Percentiles rank a stretch among this genome's conserved stretches.
Evolutionary conservation across 2,113 vertebrate genomes (phyloP).

Genomic region (Alligator sinensis): DNA sequence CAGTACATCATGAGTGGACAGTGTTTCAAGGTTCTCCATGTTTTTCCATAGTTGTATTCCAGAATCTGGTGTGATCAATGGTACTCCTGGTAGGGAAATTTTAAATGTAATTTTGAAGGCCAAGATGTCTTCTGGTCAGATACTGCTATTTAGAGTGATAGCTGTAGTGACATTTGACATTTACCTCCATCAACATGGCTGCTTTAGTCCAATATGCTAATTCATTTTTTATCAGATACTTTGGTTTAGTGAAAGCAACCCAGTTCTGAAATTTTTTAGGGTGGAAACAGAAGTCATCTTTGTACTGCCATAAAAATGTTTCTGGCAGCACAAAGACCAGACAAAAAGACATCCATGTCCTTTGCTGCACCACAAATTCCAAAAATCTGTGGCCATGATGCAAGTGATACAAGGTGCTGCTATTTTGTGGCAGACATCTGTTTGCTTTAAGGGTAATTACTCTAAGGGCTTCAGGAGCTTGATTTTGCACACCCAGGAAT

Average conservation of each 20-base stretch:
- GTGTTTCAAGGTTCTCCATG: not conserved
- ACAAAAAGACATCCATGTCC: too few species aligned
- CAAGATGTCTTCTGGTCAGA: not conserved
- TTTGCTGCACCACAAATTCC: too few species aligned
- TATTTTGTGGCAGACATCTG: too few species aligned
- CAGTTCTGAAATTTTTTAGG: too few species aligned
- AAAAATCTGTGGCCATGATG: too few species aligned
- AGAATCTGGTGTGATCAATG: not conserved
- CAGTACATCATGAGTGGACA: not conserved
- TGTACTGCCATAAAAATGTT: too few species aligned
- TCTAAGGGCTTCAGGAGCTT: too few species aligned
- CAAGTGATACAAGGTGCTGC: too few species aligned
- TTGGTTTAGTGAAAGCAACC: not conserved
- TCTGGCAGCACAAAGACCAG: too few species aligned
- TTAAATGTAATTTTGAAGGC: not conserved
- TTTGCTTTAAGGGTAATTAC: too few species aligned
- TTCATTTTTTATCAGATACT: not conserved
- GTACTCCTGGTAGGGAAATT: not conserved
- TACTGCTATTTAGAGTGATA: not conserved
- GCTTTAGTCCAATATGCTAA: not conserved
- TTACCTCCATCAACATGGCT: not conserved
- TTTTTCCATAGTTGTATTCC: not conserved
- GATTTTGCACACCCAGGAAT: too few species aligned
- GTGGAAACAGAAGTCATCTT: too few species aligned
- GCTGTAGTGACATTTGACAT: not conserved